Conservation (phyloP, 2,797 vertebrate genomes). For the Meda fulgida region DNA sequence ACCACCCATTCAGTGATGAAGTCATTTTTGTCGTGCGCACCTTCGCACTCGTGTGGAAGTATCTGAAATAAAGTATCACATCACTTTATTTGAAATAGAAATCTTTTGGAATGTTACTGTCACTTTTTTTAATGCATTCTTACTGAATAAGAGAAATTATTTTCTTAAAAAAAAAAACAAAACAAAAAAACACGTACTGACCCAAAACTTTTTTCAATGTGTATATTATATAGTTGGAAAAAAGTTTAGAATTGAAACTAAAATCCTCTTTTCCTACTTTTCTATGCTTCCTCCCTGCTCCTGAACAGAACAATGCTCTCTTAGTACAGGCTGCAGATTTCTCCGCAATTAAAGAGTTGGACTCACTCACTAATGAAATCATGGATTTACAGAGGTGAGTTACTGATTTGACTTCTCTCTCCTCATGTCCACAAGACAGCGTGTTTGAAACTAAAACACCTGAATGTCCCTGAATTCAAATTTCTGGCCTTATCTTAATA, state of each 20-base stretch:
- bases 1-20: too few relatives aligned
- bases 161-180: rapidly evolving
- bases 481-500: not conserved
- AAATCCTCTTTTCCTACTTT: not conserved
- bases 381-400: constrained; percentile 93
- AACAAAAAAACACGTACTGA: rapidly evolving
- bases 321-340: constrained; percentile 90
- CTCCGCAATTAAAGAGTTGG: constrained; percentile 98
- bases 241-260: not conserved
- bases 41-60: too few relatives aligned
- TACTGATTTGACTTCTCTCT: constrained; percentile 3
- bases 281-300: not conserved
- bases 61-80: too few relatives aligned
- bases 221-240: not conserved
- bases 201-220: not conserved
- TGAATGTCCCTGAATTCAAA: not conserved
- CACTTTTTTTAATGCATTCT: not conserved
- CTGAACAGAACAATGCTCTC: constrained; percentile 79
- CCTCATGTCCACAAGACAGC: not conserved
- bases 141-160: not conserved
- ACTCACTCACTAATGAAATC: constrained; percentile 97
- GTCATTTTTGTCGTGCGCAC: too few relatives aligned
- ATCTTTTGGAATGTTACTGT: not conserved
- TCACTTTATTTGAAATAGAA: not conserved
- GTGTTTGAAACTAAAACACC: not conserved